Evolutionary conservation across 2,797 vertebrate species (phyloP).

Genomic region (Tangara arthus): DNA sequence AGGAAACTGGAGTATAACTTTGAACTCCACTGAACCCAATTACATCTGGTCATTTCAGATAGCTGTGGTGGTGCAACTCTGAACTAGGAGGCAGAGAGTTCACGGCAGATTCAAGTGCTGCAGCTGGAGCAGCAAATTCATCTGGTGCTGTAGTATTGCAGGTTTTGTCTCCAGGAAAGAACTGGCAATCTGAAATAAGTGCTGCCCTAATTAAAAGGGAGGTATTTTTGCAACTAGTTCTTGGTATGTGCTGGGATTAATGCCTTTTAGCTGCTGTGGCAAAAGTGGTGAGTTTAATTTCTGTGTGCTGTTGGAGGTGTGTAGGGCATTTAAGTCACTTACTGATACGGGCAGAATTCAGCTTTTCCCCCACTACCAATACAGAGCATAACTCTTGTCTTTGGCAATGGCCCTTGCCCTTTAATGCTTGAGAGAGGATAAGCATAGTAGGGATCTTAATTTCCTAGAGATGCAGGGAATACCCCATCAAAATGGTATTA

Average conservation of each 20-base stretch:
- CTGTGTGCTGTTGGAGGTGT: neutral
- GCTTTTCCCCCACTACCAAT: neutral
- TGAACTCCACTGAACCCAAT: slow-evolving; percentile 80
- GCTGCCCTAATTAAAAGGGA: slow-evolving; percentile 58
- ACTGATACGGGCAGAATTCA: neutral
- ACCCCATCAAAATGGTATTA: slow-evolving; percentile 23
- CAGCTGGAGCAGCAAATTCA: slow-evolving; percentile 52
- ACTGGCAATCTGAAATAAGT: slow-evolving; percentile 25
- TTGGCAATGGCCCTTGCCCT: neutral
- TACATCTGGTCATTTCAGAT: slow-evolving; percentile 77
- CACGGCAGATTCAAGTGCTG: slow-evolving; percentile 44
- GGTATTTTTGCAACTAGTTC: neutral
- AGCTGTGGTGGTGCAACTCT: slow-evolving; percentile 66
- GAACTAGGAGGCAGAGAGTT: slow-evolving; percentile 73
- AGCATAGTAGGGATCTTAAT: neutral
- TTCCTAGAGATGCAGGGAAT: slow-evolving; percentile 13
- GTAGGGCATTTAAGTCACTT: neutral
- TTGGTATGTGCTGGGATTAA: neutral
- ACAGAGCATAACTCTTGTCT: neutral
- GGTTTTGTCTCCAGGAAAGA: slow-evolving; percentile 27
- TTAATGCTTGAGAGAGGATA: neutral
- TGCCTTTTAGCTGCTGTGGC: neutral
- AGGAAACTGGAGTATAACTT: slow-evolving; percentile 71
- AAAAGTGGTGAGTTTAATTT: neutral
- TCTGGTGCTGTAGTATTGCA: slow-evolving; percentile 14